A percentile compares a stretch with the other conserved stretches of the same genome.
phyloP scores from a whole-genome alignment of 2,113 vertebrate genomes.

The Nannobrachium achirus region DNA sequence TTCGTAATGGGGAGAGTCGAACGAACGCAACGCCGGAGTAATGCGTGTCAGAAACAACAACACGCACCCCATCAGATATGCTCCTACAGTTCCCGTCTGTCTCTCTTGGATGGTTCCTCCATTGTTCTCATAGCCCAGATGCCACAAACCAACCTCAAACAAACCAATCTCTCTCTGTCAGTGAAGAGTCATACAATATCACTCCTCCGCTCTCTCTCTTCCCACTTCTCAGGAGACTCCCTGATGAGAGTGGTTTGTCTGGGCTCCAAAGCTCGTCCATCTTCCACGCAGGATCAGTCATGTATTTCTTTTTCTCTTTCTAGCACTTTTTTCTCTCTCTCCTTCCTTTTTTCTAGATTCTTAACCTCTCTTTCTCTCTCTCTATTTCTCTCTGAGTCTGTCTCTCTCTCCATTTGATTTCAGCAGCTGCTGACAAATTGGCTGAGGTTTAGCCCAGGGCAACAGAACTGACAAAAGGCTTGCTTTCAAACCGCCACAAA shows the following conservation, averaged over 20 bases:
- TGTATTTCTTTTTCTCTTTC: not conserved
- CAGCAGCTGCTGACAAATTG: slow-evolving; percentile 29
- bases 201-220: not conserved
- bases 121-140: not conserved
- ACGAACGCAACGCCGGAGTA: too few species aligned
- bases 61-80: too few species aligned
- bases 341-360: too few species aligned
- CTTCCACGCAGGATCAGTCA: not conserved
- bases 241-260: not conserved
- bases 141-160: not conserved
- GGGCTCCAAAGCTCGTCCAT: not conserved
- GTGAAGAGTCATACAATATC: not conserved
- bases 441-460: slow-evolving; percentile 17
- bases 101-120: not conserved
- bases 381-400: not conserved
- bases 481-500: slow-evolving; percentile 44
- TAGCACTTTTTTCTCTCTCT: not conserved
- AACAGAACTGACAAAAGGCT: slow-evolving; percentile 20
- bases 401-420: slow-evolving; percentile 27
- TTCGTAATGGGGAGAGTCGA: too few species aligned
- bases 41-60: too few species aligned
- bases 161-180: not conserved
- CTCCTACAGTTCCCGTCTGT: too few species aligned
- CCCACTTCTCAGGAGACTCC: too few species aligned
- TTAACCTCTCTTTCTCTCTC: too few species aligned